These are phyloP conservation scores for Lytechinus pictus DNA, from an alignment of 35 echinoderm and acorn worm species.

Conservation along the genomic window DNA sequence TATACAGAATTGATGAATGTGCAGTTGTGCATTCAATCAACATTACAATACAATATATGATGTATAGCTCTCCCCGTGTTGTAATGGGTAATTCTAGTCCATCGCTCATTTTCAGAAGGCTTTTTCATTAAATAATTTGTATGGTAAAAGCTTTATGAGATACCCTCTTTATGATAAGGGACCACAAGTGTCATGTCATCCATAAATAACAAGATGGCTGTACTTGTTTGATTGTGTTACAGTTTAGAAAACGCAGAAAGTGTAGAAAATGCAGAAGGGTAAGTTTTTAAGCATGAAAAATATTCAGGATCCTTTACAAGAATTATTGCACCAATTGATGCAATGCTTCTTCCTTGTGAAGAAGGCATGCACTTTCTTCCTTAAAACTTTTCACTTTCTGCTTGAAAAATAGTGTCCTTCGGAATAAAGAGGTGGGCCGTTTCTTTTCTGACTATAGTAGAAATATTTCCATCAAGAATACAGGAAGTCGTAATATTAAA, in stretches of 20 bases:
- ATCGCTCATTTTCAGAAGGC: neutral
- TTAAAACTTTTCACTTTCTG: neutral
- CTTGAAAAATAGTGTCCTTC: neutral
- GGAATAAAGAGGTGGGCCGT: neutral
- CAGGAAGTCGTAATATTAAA: neutral
- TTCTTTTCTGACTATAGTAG: neutral
- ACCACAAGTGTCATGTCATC: neutral
- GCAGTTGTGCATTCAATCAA: neutral
- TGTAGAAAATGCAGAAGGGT: slow-evolving; percentile 29
- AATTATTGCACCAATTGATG: neutral
- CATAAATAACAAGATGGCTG: neutral
- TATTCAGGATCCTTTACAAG: neutral
- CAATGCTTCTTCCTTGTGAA: neutral
- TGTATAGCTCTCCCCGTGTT: neutral
- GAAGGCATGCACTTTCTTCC: neutral
- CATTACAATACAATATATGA: neutral
- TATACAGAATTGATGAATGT: neutral
- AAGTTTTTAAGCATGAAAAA: slow-evolving; percentile 15
- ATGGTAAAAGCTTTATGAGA: neutral
- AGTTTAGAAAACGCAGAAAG: slow-evolving; percentile 36
- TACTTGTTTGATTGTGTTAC: slow-evolving; percentile 37
- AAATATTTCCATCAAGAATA: neutral
- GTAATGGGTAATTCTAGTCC: neutral
- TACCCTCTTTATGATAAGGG: neutral
- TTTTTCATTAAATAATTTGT: neutral